phyloP scores from a whole-genome alignment of 2,797 vertebrate species.

The Cyclopterus lumpus region DNA sequence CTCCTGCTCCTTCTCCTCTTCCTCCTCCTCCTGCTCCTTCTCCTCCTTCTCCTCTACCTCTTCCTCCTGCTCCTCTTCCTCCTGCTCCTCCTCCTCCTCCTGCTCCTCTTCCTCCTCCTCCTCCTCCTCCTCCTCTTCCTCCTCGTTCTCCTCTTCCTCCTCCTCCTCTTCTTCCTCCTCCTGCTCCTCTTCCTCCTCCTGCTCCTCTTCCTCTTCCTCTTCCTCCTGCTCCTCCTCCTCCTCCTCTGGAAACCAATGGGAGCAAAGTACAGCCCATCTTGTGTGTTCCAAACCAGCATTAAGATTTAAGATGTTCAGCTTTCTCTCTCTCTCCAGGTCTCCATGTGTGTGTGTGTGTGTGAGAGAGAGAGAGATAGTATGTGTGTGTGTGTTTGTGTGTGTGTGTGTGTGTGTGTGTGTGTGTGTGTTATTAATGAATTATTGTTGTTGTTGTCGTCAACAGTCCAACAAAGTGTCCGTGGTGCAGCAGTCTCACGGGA shows the following conservation, averaged over 20 bases:
- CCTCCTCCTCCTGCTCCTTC: no score
- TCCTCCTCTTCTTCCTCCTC: no score
- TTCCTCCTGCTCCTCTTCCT: no score
- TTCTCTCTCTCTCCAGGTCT: conserved; percentile 18
- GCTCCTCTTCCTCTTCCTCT: conserved; percentile 47
- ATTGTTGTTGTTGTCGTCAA: conserved; percentile 51
- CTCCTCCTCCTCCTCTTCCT: no score
- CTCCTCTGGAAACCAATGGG: conserved; percentile 50
- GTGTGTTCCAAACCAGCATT: conserved; percentile 51
- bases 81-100: no score
- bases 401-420: neutral
- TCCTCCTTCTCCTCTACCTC: no score
- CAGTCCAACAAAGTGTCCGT: conserved; percentile 98
- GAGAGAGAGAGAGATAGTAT: no score
- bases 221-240: conserved; percentile 43
- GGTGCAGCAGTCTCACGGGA: conserved; percentile 94
- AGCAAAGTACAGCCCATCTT: conserved; percentile 51
- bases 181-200: neutral
- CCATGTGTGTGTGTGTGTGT: neutral
- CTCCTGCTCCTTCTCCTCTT: no score
- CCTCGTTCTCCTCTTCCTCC: no score
- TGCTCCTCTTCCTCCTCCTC: conserved; percentile 39
- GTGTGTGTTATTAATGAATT: neutral
- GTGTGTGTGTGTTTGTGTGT: neutral
- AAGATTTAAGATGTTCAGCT: conserved; percentile 45